A percentile compares a stretch with the other conserved stretches of the same genome.
Evolutionary conservation across 2,113 vertebrate genomes (phyloP).

Genomic region (Platysteira castanea): DNA sequence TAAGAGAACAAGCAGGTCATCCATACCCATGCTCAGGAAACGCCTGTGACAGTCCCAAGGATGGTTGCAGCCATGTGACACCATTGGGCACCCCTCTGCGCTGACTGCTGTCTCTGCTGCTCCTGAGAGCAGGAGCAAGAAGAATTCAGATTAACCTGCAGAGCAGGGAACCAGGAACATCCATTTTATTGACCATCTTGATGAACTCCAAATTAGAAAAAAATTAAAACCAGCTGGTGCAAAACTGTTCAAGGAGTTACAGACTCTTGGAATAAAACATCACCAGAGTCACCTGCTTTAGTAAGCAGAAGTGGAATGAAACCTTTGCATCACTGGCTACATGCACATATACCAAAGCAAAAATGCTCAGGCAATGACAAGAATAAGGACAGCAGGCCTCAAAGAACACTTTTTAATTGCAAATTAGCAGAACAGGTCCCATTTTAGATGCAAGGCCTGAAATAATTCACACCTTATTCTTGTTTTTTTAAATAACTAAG

Average conservation of each 20-base stretch:
- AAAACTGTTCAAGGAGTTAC: neutral
- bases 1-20: neutral
- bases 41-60: neutral
- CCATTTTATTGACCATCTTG: neutral
- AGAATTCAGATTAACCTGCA: neutral
- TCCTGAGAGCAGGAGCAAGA: neutral
- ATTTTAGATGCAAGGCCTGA: neutral
- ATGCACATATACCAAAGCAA: neutral
- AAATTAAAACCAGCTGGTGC: neutral
- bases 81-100: neutral
- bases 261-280: neutral
- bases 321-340: neutral
- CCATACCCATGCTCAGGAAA: neutral
- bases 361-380: neutral
- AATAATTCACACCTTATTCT: conserved; percentile 2
- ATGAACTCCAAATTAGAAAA: neutral
- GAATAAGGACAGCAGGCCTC: neutral
- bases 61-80: neutral
- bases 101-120: accelerated
- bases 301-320: neutral
- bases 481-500: conserved; percentile 1
- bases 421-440: neutral
- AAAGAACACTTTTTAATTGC: conserved; percentile 33
- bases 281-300: neutral
- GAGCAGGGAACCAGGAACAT: neutral